Base-by-base conservation (phyloP, 2,888 invertebrate genomes). In the Eupithecia insigniata region DNA sequence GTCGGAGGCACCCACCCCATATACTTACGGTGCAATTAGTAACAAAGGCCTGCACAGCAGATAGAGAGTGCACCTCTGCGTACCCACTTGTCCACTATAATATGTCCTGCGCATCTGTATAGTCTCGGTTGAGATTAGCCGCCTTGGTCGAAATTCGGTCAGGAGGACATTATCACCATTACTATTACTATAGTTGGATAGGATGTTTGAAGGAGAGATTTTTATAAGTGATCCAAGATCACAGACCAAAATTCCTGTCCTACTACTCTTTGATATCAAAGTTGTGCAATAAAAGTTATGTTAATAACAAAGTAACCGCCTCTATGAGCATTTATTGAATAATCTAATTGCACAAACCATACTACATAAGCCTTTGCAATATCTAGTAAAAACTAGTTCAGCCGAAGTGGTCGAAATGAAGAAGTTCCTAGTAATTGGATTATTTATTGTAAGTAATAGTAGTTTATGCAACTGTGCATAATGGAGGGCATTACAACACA, bases 271-370 rank as follows among this genome's bases (percentile, higher is more conserved):
- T 5, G 0, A 55, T 55, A 55, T 4, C 2, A 12, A 55, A 26
- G 1, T 55, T 55, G 14, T n/a, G 55, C 26, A 55, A 14, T 68
- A 18, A 18, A 30, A 18, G n/a, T 71, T 66, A 61, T 67, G 72
- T n/a, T n/a, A n/a, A n/a, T n/a, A n/a, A n/a, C 30, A 74, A 74
- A 69, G 22, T 51, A 51, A 67, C n/a, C 8, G 34, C 7, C 34
- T 10, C 34, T 0, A 61, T 1, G 61, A 34, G 55, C 14, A 26
- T 55, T 55, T 55, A 8, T 60, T 2, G 30, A 66, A 32, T 70
- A 39, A 67, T 68, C 43, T 58, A 71, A 55, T 78, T 77, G 66
- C 78, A 73, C 60, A 76, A 78, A 70, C 18, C 5, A 10, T 66
- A 61, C 22, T 70, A 77, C 76, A 72, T 75, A 78, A 74, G 55